Conservation (phyloP, 2,888 invertebrate genomes). For the Eristalinus aeneus region DNA sequence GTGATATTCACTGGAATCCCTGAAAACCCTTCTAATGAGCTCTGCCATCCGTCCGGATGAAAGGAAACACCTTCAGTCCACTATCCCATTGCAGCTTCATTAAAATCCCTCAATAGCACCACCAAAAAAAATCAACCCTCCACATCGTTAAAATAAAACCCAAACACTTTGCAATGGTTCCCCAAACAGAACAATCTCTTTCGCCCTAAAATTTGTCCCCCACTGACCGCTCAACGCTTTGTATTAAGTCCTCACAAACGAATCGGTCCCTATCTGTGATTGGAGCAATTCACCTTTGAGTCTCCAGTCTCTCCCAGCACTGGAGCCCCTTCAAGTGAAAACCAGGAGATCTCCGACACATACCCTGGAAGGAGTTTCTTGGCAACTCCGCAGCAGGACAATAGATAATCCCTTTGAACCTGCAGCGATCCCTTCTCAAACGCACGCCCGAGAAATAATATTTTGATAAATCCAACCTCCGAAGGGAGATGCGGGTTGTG, state of each 20-base stretch:
- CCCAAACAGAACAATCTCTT: background rate
- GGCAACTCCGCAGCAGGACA: background rate
- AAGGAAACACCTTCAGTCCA: background rate
- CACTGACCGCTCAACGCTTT: background rate
- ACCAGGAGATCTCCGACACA: background rate
- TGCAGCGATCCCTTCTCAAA: background rate
- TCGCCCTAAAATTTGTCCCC: background rate
- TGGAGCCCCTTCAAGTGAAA: background rate
- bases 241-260: background rate
- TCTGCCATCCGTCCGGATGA: background rate
- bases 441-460: background rate
- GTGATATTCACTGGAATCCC: background rate
- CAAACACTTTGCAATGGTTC: background rate
- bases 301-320: background rate
- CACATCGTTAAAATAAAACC: background rate
- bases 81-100: background rate
- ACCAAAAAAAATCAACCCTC: background rate
- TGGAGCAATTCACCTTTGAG: background rate
- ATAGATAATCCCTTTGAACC: background rate
- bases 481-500: background rate
- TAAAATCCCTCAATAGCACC: background rate
- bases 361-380: background rate
- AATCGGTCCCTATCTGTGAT: background rate
- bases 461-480: background rate
- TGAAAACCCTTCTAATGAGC: background rate